These are phyloP conservation scores for Gastrophysa polygoni DNA, from an alignment of 2,888 invertebrate species.

Conservation along the genomic window DNA sequence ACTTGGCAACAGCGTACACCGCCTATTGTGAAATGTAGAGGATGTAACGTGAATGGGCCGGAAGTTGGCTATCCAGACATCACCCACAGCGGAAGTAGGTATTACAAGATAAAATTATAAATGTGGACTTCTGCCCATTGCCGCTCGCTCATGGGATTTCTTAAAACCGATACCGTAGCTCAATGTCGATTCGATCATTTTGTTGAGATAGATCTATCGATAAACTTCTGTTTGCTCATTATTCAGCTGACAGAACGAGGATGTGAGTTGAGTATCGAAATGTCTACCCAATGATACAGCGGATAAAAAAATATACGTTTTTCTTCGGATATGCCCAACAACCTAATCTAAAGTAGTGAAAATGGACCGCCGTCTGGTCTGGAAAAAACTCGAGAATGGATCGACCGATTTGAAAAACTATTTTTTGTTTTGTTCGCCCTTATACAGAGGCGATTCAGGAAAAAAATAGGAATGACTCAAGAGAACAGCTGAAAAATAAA, in stretches of 20 bases:
- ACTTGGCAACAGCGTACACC: constrained; percentile 13
- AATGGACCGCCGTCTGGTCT: too few species aligned
- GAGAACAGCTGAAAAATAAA: too few species aligned
- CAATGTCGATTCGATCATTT: background rate
- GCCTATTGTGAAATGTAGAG: constrained; percentile 27
- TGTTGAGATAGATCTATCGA: background rate
- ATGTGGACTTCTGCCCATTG: constrained; percentile 28
- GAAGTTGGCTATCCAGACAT: constrained; percentile 51
- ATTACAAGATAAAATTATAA: constrained; percentile 39
- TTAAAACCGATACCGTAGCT: constrained; percentile 11
- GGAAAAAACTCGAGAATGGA: too few species aligned
- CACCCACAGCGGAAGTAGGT: constrained; percentile 47
- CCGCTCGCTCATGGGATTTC: constrained; percentile 25
- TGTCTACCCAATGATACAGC: too few species aligned
- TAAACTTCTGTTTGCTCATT: background rate
- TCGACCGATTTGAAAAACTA: too few species aligned
- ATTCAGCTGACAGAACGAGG: background rate
- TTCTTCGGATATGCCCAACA: too few species aligned
- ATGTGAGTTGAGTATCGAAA: too few species aligned
- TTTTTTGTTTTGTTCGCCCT: too few species aligned
- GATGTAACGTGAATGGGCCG: constrained; percentile 51
- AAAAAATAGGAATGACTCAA: too few species aligned
- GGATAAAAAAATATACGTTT: too few species aligned
- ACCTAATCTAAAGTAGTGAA: too few species aligned
- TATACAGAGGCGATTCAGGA: too few species aligned